phyloP scores from a whole-genome alignment of 2,888 invertebrate species.

The Hemaris fuciformis region DNA sequence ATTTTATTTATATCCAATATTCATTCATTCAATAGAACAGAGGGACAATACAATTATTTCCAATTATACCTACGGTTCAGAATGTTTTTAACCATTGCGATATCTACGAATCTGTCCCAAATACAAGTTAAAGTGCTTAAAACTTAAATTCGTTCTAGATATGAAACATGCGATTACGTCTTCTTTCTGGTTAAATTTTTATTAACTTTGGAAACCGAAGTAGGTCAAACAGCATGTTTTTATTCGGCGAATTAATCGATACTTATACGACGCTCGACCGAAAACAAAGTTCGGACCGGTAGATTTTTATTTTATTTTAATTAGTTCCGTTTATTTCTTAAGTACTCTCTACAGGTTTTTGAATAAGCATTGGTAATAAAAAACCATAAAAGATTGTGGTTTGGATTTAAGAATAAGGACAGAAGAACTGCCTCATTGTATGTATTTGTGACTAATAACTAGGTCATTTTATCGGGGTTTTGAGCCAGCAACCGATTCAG shows the following conservation, averaged over 20 bases:
- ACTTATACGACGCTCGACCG: neutral
- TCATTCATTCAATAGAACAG: too few relatives aligned
- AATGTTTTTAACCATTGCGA: neutral
- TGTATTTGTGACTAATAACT: too few relatives aligned
- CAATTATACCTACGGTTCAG: neutral
- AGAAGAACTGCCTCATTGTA: too few relatives aligned
- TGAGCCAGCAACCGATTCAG: too few relatives aligned
- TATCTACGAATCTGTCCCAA: neutral
- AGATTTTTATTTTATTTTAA: neutral
- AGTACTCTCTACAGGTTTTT: too few relatives aligned
- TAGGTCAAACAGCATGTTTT: neutral
- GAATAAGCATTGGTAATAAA: too few relatives aligned
- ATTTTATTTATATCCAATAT: too few relatives aligned
- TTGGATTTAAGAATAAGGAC: too few relatives aligned
- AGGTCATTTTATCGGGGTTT: too few relatives aligned
- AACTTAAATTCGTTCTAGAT: neutral
- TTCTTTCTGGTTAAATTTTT: neutral
- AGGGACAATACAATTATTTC: neutral
- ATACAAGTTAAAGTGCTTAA: neutral
- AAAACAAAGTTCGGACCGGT: neutral
- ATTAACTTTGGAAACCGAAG: neutral
- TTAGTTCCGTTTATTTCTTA: too few relatives aligned
- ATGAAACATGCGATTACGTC: neutral
- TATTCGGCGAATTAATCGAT: too few relatives aligned
- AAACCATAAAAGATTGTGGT: too few relatives aligned